Base-by-base conservation (phyloP, 37 sponge, comb jelly and placozoan species). In the Crambe crambe region DNA sequence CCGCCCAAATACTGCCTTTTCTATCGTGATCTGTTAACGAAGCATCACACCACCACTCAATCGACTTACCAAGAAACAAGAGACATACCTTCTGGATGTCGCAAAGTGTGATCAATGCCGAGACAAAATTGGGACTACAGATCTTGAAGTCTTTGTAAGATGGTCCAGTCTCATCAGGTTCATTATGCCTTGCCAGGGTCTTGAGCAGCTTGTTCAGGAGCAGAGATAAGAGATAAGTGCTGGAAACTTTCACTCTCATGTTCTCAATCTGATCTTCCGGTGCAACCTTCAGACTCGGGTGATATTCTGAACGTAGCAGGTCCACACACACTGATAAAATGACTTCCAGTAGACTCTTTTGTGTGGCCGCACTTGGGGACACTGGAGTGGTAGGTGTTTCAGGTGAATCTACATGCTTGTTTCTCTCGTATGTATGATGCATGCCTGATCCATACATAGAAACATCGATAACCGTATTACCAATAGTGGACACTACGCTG, bases 101-200 rank as follows among this genome's bases (percentile, higher is more conserved):
- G 58, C 88, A 88, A 25, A 88, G 78, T 27, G 82, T 60, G n/a
- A 88, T 63, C 63, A 88, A 65, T 23, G 79, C 88, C 60, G 76
- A 54, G 56, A 88, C 76, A 37, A 70, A 87, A 43, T 80, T 75
- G 1, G 81, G 51, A 40, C 67, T 75, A 23, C 31, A 3, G 0
- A 86, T 68, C 29, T 30, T 54, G 20, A 32, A 38, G 41, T 32
- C 56, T 29, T 34, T 34, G 2, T 23, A 1, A 20, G 18, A 1
- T 2, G 35, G 36, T 1, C 32, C 17, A 1, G 3, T 30, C 10
- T 31, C 74, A 56, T 2, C 0, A 12, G 17, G 18, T 8, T 20
- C 56, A 3, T 2, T 35, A 54, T 26, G 27, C 61, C 70, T 29
- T 1, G 64, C 62, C 23, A 73, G 47, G 35, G 63, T 73, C 29